These are phyloP conservation scores for Amphipyra tragopoginis DNA, from an alignment of 2,888 invertebrate species.

Conservation along the genomic window DNA sequence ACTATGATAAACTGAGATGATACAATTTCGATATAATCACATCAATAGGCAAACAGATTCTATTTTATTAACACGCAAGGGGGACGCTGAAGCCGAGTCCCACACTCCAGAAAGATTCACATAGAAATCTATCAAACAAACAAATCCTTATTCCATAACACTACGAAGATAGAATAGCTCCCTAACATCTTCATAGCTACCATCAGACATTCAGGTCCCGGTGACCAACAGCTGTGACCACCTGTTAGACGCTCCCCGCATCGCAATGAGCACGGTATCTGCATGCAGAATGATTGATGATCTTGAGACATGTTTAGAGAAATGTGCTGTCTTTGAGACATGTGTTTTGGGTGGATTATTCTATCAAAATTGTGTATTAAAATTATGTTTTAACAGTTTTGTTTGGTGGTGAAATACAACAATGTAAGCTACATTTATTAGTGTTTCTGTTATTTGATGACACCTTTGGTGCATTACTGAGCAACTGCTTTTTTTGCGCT, in stretches of 20 bases:
- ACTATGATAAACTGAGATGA: too few relatives aligned
- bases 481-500: too few relatives aligned
- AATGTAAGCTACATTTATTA: too few relatives aligned
- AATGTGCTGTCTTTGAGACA: slow-evolving; percentile 21
- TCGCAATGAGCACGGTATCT: slow-evolving; percentile 55
- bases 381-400: neutral
- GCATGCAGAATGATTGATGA: slow-evolving; percentile 54
- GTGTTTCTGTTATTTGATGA: too few relatives aligned
- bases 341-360: slow-evolving; percentile 20
- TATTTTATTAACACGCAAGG: too few relatives aligned
- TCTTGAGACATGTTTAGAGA: slow-evolving; percentile 43
- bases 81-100: too few relatives aligned
- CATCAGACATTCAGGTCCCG: slow-evolving; percentile 41
- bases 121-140: neutral
- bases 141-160: neutral
- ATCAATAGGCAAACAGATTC: too few relatives aligned
- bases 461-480: too few relatives aligned
- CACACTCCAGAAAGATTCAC: neutral
- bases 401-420: neutral
- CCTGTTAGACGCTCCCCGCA: slow-evolving; percentile 53
- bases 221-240: slow-evolving; percentile 55
- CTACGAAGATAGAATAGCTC: slow-evolving; percentile 29
- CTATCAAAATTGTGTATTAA: neutral
- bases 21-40: too few relatives aligned
- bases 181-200: slow-evolving; percentile 33